A percentile compares a stretch with the other conserved stretches of the same genome.
Conservation (phyloP, 2,113 vertebrate species). For the Sturnira hondurensis region DNA sequence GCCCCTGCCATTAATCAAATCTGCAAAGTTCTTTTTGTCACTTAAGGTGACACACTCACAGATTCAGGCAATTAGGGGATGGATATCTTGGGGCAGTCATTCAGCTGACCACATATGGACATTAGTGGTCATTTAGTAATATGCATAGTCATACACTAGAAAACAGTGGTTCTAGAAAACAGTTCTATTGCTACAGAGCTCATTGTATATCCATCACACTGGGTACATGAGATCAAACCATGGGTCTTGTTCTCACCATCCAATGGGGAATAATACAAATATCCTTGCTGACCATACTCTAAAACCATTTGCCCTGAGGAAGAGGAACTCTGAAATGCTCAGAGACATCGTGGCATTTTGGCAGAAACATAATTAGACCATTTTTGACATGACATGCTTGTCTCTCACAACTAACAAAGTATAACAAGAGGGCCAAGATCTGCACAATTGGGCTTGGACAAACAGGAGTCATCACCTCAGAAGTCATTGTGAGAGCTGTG, state of each 20-base stretch:
- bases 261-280: accelerated
- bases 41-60: background rate
- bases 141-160: background rate
- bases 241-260: background rate
- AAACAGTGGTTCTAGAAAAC: background rate
- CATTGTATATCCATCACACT: background rate
- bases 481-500: accelerated
- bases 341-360: background rate
- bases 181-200: background rate
- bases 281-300: background rate
- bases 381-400: accelerated
- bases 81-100: background rate
- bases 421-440: background rate
- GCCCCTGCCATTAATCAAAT: background rate
- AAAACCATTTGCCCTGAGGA: background rate
- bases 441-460: background rate
- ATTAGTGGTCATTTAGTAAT: background rate
- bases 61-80: background rate
- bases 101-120: background rate
- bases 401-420: background rate
- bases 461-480: background rate
- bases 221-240: background rate
- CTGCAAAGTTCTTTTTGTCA: background rate
- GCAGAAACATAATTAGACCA: background rate
- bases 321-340: background rate